Evolutionary conservation across 1,140 invertebrate species (phyloP).

Genomic region (Araneus ventricosus): DNA sequence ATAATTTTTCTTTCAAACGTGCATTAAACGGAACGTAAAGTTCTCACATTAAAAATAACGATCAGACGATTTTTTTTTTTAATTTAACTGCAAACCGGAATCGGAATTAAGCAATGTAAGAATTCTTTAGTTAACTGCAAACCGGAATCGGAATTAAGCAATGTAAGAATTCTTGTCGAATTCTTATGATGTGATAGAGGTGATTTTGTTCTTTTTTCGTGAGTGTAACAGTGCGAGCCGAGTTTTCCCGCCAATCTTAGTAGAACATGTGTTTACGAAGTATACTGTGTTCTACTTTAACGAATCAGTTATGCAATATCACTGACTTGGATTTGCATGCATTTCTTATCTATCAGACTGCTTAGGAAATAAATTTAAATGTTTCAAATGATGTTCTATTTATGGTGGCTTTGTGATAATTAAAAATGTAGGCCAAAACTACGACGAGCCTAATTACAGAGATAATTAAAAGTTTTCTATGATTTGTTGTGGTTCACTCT

Average conservation of each 20-base stretch:
- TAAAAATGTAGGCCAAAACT: no score
- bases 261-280: neutral
- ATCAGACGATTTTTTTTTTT: neutral
- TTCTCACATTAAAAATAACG: slow-evolving; percentile 1
- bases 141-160: neutral
- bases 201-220: neutral
- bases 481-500: no score
- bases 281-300: neutral
- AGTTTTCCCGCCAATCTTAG: neutral
- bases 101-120: neutral
- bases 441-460: no score
- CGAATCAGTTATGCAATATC: neutral
- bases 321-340: neutral
- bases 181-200: no score
- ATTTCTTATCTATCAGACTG: no score
- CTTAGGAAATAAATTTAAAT: no score
- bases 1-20: neutral
- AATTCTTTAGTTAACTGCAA: neutral
- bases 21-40: neutral
- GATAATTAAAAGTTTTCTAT: no score
- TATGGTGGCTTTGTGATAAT: no score
- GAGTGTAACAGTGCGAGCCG: neutral
- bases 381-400: no score
- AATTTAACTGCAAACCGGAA: neutral
- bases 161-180: neutral